These are phyloP conservation scores for Semicossyphus pulcher DNA, from an alignment of 2,113 vertebrate genomes.

Conservation along the genomic window DNA sequence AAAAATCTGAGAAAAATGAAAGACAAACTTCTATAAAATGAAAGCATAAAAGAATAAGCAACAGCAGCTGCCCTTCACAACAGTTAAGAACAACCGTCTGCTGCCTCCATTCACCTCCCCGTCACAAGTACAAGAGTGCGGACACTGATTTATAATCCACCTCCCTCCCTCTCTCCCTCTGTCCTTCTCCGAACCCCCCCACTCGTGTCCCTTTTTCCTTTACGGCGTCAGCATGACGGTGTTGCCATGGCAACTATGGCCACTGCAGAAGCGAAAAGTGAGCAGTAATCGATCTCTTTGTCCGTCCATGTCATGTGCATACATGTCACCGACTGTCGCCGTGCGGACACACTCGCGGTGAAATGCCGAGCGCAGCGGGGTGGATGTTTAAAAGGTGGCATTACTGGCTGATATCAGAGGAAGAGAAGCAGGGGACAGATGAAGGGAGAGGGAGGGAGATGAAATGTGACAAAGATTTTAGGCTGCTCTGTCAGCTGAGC, in stretches of 20 bases:
- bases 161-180: conserved; percentile 7
- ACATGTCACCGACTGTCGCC: conserved; percentile 25
- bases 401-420: conserved; percentile 15
- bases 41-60: neutral
- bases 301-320: conserved; percentile 17
- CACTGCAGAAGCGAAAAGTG: conserved; percentile 52
- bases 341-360: neutral
- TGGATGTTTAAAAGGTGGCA: neutral
- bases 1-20: too few relatives aligned
- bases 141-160: conserved; percentile 69
- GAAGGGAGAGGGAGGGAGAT: neutral
- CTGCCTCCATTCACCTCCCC: conserved; percentile 30
- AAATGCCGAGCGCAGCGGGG: neutral
- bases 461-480: neutral
- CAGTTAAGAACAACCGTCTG: neutral
- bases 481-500: neutral
- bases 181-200: neutral
- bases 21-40: too few relatives aligned
- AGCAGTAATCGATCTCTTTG: conserved; percentile 47
- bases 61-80: conserved; percentile 30
- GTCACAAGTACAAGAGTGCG: conserved; percentile 33
- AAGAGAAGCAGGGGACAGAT: neutral
- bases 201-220: neutral
- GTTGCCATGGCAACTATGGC: conserved; percentile 71
- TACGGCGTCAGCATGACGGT: conserved; percentile 35